Percentiles rank a stretch among this genome's conserved stretches.
These are phyloP conservation scores for Emydocephalus ijimae DNA, from an alignment of 2,113 vertebrate species.

Conservation along the genomic window DNA sequence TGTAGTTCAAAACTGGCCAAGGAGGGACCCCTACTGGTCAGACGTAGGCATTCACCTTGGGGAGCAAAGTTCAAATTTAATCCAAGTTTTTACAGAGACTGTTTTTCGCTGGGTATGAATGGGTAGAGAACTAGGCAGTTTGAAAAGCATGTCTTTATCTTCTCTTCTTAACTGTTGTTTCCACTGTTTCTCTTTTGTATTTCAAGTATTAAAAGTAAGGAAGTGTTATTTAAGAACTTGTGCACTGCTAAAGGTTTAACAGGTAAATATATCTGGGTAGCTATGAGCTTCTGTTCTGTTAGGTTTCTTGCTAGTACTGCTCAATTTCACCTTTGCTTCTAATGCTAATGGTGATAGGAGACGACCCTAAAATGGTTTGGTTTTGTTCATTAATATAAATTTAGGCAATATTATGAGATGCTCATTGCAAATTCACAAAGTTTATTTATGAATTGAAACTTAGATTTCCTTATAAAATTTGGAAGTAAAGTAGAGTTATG, in stretches of 20 bases:
- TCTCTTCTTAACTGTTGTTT: background rate
- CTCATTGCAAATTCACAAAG: background rate
- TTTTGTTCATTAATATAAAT: background rate
- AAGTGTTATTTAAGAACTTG: background rate
- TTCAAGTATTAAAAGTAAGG: background rate
- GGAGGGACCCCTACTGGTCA: conserved; percentile 53
- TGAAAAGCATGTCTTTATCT: background rate
- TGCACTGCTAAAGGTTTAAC: background rate
- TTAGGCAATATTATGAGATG: background rate
- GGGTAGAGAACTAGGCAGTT: background rate
- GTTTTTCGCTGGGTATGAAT: background rate
- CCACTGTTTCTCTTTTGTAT: background rate
- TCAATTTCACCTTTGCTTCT: conserved; percentile 8
- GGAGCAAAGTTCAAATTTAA: conserved; percentile 17
- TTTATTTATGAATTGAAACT: background rate
- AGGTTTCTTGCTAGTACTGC: background rate
- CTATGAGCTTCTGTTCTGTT: background rate
- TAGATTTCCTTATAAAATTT: background rate
- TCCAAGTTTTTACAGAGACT: background rate
- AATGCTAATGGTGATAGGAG: background rate
- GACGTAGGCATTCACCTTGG: conserved; percentile 12
- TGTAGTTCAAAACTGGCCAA: conserved; percentile 43
- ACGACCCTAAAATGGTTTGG: background rate
- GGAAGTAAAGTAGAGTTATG: background rate
- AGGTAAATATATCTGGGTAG: background rate